Conservation (phyloP, 2,888 invertebrate genomes). For the Xanthia icteritia region DNA sequence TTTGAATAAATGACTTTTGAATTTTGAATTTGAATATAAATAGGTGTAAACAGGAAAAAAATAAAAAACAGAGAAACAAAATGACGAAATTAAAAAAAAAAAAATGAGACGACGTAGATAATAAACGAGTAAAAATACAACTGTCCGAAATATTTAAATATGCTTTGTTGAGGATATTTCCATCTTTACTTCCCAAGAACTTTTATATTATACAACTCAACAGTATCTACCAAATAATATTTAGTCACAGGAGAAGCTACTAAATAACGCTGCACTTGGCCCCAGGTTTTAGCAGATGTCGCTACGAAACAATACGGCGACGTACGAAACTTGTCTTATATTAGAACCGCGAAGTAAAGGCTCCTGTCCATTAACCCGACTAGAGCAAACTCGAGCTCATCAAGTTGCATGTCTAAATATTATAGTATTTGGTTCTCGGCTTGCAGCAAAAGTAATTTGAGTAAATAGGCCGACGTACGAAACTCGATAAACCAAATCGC, state of each 20-base stretch:
- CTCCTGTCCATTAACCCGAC: not conserved
- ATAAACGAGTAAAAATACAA: no score
- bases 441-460: no score
- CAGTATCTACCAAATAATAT: not conserved
- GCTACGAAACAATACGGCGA: conserved; percentile 16
- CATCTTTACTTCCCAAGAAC: not conserved
- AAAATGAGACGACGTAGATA: no score
- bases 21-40: no score
- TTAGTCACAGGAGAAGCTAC: not conserved
- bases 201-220: not conserved
- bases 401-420: not conserved
- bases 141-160: no score
- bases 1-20: no score
- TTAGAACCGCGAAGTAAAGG: conserved; percentile 26
- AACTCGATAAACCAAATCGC: no score
- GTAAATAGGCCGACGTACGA: no score
- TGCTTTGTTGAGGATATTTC: not conserved
- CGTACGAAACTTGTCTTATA: conserved; percentile 40
- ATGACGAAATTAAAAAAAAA: no score
- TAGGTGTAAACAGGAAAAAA: no score
- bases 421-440: no score
- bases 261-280: conserved; percentile 1
- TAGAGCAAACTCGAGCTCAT: not conserved
- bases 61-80: no score
- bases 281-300: conserved; percentile 20